Percentiles rank a stretch among this genome's conserved stretches.
phyloP scores from a whole-genome alignment of 2,797 vertebrate genomes.

The Eurystomus glaucurus region DNA sequence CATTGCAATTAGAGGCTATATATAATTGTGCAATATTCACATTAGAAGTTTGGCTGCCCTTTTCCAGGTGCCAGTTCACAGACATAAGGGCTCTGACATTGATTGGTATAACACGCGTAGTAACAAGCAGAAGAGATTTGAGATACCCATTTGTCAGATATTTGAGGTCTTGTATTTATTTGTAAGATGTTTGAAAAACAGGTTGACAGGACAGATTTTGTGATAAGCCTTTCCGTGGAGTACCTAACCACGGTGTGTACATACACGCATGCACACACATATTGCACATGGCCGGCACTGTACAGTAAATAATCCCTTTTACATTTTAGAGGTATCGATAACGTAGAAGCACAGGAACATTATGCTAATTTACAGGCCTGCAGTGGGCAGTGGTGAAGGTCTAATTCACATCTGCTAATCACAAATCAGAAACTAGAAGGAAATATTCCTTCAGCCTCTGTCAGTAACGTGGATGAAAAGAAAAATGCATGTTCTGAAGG shows the following conservation, averaged over 20 bases:
- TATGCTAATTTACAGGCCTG: neutral
- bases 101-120: neutral
- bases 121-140: neutral
- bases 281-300: neutral
- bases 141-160: neutral
- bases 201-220: neutral
- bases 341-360: neutral
- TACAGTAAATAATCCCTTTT: neutral
- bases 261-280: no score
- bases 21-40: neutral
- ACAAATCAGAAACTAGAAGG: neutral
- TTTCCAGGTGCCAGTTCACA: neutral
- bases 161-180: neutral
- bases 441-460: neutral
- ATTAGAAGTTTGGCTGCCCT: neutral
- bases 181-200: neutral
- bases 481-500: neutral
- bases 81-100: accelerated
- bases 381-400: neutral
- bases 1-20: neutral
- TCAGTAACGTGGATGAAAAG: neutral
- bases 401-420: neutral
- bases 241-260: neutral
- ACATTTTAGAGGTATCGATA: neutral
- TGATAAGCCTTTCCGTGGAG: neutral